Percentiles rank a stretch among this genome's conserved stretches.
These are phyloP conservation scores for Drosophila nr. fundita DNA, from an alignment of 2,888 invertebrate genomes.

Conservation along the genomic window DNA sequence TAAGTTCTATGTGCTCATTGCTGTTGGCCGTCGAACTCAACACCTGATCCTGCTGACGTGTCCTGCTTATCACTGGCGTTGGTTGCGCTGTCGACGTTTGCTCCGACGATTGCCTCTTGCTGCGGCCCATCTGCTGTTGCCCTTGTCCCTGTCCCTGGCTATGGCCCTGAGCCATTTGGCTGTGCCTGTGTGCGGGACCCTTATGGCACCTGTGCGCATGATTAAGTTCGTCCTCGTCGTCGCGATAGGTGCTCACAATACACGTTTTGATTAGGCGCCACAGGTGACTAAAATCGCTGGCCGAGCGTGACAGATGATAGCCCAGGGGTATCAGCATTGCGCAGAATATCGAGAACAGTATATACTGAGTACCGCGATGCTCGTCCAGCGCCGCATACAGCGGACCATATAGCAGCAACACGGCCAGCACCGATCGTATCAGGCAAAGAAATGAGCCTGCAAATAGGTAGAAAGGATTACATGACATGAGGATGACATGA, in stretches of 20 bases:
- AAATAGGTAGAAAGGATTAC: not conserved
- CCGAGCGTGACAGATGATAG: constrained; percentile 96
- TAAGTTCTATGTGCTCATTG: constrained; percentile 81
- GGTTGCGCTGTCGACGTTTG: constrained; percentile 23
- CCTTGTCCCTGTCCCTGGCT: constrained; percentile 34
- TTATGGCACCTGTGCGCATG: constrained; percentile 40
- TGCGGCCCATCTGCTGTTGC: constrained; percentile 13
- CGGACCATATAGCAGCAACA: constrained; percentile 93
- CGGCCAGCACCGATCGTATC: constrained; percentile 91
- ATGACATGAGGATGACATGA: not conserved
- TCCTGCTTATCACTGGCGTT: constrained; percentile 8
- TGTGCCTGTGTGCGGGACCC: constrained; percentile 17
- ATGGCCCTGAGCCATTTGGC: constrained; percentile 31
- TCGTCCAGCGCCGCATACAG: constrained; percentile 95
- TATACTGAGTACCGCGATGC: constrained; percentile 93
- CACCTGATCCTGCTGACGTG: constrained; percentile 23
- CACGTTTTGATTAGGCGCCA: constrained; percentile 93
- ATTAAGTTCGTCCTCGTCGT: constrained; percentile 87
- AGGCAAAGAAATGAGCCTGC: constrained; percentile 91
- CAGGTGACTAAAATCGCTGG: constrained; percentile 95
- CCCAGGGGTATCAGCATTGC: constrained; percentile 94
- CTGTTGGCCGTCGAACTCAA: constrained; percentile 46
- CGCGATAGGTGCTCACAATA: constrained; percentile 90
- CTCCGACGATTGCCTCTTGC: constrained; percentile 29
- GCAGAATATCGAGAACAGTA: constrained; percentile 97